Conservation (phyloP, 1,140 invertebrate species). For the Harlomillsia oculata region DNA sequence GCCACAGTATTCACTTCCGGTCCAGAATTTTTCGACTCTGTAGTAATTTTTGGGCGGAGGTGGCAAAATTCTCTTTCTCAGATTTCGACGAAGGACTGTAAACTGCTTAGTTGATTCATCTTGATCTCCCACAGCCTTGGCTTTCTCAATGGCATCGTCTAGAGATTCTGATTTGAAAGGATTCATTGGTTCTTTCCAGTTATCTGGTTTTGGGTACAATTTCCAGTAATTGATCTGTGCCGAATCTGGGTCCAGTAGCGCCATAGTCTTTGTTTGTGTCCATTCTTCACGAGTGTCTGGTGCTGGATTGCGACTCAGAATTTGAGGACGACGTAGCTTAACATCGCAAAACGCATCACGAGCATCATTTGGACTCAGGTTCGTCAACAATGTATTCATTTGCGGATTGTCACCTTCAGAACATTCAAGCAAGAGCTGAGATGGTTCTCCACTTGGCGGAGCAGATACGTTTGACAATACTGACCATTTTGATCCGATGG, state of each 20-base stretch:
- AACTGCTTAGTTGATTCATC: too few relatives aligned
- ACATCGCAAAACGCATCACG: background rate
- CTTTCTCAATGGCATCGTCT: constrained; percentile 1
- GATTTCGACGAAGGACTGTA: too few relatives aligned
- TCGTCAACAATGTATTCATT: background rate
- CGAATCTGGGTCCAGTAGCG: background rate
- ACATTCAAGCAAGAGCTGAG: constrained; percentile 6
- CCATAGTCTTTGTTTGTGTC: constrained; percentile 5
- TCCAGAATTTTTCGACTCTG: constrained; percentile 19
- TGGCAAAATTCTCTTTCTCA: constrained; percentile 14
- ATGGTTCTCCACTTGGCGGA: constrained; percentile 2
- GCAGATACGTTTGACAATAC: background rate
- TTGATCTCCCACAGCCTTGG: background rate
- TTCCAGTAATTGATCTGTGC: constrained; percentile 9
- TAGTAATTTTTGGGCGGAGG: constrained; percentile 10
- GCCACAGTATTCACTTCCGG: constrained; percentile 8
- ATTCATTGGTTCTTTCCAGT: constrained; percentile 6
- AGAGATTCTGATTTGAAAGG: constrained; percentile 1
- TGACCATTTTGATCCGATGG: background rate
- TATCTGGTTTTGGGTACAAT: constrained; percentile 13
- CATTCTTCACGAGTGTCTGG: background rate
- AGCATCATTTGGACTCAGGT: background rate
- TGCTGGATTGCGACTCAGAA: background rate
- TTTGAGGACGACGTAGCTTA: background rate
- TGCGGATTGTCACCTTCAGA: background rate